Conservation (phyloP, 2,797 vertebrate species). For the Dromococcyx pavoninus region DNA sequence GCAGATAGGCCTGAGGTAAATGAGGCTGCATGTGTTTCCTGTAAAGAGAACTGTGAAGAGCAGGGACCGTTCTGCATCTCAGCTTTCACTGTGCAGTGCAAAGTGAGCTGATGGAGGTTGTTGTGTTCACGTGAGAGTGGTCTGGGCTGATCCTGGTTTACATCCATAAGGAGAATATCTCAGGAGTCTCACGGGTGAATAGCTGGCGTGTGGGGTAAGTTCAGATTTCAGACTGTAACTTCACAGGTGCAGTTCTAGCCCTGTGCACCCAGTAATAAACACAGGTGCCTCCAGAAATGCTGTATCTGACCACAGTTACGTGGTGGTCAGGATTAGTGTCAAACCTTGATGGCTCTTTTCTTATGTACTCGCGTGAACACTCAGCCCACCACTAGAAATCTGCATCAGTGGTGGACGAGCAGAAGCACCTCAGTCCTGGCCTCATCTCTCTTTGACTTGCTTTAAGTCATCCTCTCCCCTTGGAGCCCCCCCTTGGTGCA, state of each 20-base stretch:
- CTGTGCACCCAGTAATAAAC: not conserved
- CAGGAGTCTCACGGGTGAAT: not conserved
- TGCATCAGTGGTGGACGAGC: not conserved
- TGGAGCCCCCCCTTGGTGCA: not conserved
- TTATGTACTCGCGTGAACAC: not conserved
- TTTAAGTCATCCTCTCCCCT: not conserved
- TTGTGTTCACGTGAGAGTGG: not conserved
- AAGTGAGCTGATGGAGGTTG: not conserved
- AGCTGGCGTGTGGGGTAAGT: not conserved
- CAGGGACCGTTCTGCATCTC: not conserved
- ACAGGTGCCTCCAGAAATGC: not conserved
- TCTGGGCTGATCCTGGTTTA: not conserved
- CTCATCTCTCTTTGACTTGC: not conserved
- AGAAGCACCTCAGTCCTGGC: not conserved
- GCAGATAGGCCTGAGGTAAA: conserved; percentile 86
- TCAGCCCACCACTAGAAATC: not conserved
- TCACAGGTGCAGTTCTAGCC: not conserved
- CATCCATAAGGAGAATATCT: not conserved
- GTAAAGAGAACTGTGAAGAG: not conserved
- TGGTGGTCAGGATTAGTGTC: not conserved
- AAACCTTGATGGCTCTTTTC: not conserved
- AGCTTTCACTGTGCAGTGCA: not conserved
- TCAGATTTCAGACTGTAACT: not conserved
- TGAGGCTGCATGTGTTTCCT: not conserved
- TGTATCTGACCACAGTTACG: not conserved